Evolutionary conservation across 2,797 vertebrate genomes (phyloP).

Genomic region (Chaunax sp.): DNA sequence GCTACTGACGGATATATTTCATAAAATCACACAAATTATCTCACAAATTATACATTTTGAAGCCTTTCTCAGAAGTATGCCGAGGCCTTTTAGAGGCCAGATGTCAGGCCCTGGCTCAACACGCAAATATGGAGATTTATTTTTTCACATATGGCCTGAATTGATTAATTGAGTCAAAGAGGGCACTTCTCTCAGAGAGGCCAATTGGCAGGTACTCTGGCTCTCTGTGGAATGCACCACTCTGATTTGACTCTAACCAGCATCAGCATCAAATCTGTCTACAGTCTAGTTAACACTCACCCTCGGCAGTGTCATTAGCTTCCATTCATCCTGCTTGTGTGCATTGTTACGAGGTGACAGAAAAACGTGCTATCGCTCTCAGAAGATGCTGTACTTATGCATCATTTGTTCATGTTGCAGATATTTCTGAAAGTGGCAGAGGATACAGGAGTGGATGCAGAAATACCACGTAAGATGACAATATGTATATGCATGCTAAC

Average conservation of each 20-base stretch:
- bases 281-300: too few relatives aligned
- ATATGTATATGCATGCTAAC: neutral
- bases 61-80: neutral
- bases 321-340: neutral
- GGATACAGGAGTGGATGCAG: constrained; percentile 91
- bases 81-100: constrained; percentile 9
- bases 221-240: neutral
- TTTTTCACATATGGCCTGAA: constrained; percentile 43
- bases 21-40: constrained; percentile 16
- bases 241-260: neutral
- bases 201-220: constrained; percentile 35
- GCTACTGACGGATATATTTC: constrained; percentile 5
- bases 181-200: constrained; percentile 22
- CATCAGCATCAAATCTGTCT: neutral
- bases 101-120: neutral
- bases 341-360: too few relatives aligned
- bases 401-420: constrained; percentile 72
- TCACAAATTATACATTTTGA: constrained; percentile 3
- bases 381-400: neutral
- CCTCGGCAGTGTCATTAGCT: neutral
- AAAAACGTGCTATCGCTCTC: neutral
- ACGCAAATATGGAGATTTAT: constrained; percentile 17
- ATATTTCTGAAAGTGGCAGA: constrained; percentile 98
- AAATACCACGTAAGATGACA: constrained; percentile 84
- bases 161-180: constrained; percentile 33